Conservation (phyloP, 2,113 vertebrate species). For the Gallinago paraguaiae region DNA sequence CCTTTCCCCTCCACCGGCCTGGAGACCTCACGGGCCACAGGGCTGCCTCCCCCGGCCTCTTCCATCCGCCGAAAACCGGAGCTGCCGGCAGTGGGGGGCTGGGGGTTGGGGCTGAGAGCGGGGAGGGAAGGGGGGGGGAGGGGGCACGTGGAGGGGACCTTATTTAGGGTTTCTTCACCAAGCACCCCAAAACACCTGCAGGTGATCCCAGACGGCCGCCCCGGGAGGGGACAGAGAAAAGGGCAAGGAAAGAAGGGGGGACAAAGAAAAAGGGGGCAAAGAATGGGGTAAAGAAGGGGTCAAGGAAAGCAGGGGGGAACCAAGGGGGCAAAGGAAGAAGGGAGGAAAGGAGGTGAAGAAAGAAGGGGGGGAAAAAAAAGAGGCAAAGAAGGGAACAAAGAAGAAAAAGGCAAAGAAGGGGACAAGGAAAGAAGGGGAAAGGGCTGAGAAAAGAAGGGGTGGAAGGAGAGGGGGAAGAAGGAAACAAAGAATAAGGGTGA, state of each 20-base stretch:
- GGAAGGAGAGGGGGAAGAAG: background rate
- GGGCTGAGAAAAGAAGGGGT: too few species aligned
- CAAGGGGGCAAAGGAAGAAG: too few species aligned
- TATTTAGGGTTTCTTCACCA: background rate
- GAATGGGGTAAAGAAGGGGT: too few species aligned
- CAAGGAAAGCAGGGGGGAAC: background rate
- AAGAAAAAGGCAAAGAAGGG: background rate
- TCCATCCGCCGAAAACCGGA: background rate
- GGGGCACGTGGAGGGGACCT: accelerated
- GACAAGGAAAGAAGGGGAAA: too few species aligned
- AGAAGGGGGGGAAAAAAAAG: too few species aligned
- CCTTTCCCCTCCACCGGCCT: background rate
- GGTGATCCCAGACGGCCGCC: background rate
- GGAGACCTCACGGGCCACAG: accelerated
- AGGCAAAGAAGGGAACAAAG: background rate
- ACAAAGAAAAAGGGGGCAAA: background rate
- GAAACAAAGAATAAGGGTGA: too few species aligned
- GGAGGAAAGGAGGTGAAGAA: background rate
- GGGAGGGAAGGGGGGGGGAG: too few species aligned
- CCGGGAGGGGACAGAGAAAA: background rate
- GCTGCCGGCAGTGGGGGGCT: background rate
- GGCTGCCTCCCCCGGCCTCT: accelerated
- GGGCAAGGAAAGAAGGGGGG: background rate
- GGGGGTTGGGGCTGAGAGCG: background rate
- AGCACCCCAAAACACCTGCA: background rate